Percentiles rank a stretch among this genome's conserved stretches.
Evolutionary conservation across 1,140 invertebrate species (phyloP).

Genomic region (Ephestia elutella): DNA sequence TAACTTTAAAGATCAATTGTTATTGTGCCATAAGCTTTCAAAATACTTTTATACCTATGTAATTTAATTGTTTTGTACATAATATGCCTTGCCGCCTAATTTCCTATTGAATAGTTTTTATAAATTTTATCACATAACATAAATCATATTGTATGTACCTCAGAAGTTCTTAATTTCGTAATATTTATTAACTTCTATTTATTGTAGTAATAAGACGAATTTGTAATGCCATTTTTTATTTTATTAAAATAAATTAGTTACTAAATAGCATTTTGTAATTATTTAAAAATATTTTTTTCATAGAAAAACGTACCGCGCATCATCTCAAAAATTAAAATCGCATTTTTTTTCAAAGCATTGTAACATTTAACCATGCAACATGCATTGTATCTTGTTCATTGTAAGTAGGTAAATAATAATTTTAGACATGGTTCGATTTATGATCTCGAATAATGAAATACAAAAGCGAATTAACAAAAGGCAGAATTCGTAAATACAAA

Average conservation of each 20-base stretch:
- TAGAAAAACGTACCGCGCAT: not conserved
- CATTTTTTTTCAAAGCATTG: too few relatives aligned
- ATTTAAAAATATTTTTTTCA: not conserved
- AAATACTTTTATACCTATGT: too few relatives aligned
- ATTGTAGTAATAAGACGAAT: conserved; percentile 34
- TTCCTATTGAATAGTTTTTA: too few relatives aligned
- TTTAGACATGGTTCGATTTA: not conserved
- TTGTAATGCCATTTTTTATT: conserved; percentile 25
- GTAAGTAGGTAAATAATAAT: not conserved
- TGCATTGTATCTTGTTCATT: not conserved
- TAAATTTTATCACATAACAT: too few relatives aligned
- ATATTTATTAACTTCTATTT: conserved; percentile 45
- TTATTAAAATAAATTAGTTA: conserved; percentile 13
- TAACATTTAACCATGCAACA: not conserved
- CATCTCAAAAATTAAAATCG: too few relatives aligned
- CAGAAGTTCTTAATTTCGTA: conserved; percentile 10
- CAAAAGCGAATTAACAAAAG: conserved; percentile 1
- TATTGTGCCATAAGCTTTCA: too few relatives aligned
- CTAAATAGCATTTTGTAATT: not conserved
- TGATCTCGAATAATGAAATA: not conserved
- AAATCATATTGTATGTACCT: not conserved
- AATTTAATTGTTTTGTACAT: too few relatives aligned
- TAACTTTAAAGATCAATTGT: too few relatives aligned
- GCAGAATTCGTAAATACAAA: not conserved
- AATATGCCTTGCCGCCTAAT: too few relatives aligned